Evolutionary conservation across 1,140 invertebrate genomes (phyloP).

Genomic region (Magallana angulata): DNA sequence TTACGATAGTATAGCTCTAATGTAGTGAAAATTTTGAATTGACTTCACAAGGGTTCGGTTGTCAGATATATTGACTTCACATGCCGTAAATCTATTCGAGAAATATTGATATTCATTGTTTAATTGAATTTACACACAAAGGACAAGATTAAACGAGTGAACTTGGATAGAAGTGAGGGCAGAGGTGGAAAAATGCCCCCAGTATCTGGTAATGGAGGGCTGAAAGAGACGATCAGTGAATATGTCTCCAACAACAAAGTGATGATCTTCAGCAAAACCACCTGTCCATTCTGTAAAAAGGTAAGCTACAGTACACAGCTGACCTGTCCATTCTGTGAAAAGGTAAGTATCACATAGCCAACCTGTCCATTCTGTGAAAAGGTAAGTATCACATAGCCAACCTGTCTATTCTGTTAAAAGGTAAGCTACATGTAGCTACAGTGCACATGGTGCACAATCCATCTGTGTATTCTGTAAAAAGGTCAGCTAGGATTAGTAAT

Average conservation of each 20-base stretch:
- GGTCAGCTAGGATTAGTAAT: not conserved
- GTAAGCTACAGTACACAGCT: conserved; percentile 66
- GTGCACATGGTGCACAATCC: conserved; percentile 53
- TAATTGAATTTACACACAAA: not conserved
- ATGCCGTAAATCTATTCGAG: too few species aligned
- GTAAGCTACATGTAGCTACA: conserved; percentile 80
- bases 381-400: conserved; percentile 81
- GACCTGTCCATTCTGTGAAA: too few species aligned
- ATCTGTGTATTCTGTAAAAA: conserved; percentile 81
- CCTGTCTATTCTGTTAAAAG: conserved; percentile 82
- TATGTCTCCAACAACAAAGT: conserved; percentile 78
- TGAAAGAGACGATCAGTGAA: conserved; percentile 73
- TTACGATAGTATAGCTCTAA: too few species aligned
- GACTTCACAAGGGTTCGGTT: too few species aligned
- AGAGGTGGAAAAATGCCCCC: conserved; percentile 69
- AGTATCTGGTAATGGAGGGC: conserved; percentile 62
- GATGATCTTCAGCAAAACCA: conserved; percentile 82
- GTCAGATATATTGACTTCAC: too few species aligned
- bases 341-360: conserved; percentile 58
- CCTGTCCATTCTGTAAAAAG: conserved; percentile 82
- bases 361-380: conserved; percentile 82
- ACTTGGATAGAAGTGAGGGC: conserved; percentile 1
- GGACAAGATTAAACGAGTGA: conserved; percentile 2
- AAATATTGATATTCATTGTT: too few species aligned
- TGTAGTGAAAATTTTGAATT: too few species aligned